Evolutionary conservation across 2,113 vertebrate species (phyloP).

Genomic region (Excalfactoria chinensis): DNA sequence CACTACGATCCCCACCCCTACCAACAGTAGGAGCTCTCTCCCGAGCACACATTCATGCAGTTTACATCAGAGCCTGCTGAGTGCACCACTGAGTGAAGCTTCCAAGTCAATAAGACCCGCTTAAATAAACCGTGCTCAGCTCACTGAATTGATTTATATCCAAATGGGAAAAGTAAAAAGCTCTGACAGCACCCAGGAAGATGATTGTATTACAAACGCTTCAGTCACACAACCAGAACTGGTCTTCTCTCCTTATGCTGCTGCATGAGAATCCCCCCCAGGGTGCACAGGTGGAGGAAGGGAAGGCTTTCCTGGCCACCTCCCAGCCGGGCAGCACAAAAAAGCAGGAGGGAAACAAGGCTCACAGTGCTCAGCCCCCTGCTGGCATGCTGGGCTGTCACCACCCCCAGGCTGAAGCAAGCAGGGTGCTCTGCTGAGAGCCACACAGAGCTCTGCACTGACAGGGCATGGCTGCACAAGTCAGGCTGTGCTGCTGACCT

Average conservation of each 20-base stretch:
- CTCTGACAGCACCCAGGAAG: accelerated
- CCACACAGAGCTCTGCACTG: neutral
- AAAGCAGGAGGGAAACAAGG: neutral
- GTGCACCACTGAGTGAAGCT: neutral
- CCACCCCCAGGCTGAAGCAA: accelerated
- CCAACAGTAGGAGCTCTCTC: neutral
- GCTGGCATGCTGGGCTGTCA: neutral
- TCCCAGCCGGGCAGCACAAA: neutral
- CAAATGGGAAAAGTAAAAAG: neutral
- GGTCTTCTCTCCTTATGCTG: neutral
- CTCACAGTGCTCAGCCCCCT: neutral
- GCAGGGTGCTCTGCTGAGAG: neutral
- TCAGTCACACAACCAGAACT: neutral
- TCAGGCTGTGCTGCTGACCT: neutral
- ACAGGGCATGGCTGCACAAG: neutral
- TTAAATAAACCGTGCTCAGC: neutral
- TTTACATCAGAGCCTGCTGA: neutral
- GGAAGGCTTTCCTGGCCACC: neutral
- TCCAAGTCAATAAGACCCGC: neutral
- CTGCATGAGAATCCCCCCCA: neutral
- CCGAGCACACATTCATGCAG: accelerated
- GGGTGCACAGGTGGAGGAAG: accelerated
- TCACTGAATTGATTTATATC: neutral
- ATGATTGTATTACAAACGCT: neutral
- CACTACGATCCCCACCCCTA: accelerated